A percentile compares a stretch with the other conserved stretches of the same genome.
Conservation (phyloP, 2,888 invertebrate species). For the Xestia c-nigrum region DNA sequence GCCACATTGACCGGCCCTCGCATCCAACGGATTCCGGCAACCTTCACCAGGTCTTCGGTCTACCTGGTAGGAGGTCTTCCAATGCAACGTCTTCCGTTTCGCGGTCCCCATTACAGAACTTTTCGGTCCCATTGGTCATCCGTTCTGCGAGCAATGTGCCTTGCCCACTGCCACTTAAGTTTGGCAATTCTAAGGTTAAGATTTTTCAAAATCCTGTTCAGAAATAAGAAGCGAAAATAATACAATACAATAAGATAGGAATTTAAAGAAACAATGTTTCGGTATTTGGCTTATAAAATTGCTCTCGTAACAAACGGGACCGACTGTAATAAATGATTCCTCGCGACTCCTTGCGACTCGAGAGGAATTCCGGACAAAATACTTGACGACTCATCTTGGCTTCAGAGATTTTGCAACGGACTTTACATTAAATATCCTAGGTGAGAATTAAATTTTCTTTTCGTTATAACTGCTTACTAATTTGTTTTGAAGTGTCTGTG, state of each 20-base stretch:
- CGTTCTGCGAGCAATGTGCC: too few relatives aligned
- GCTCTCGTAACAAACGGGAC: constrained; percentile 31
- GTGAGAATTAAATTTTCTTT: constrained; percentile 7
- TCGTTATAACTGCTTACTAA: not conserved
- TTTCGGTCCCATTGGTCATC: too few relatives aligned
- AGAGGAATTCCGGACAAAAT: constrained; percentile 47
- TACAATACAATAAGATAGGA: constrained; percentile 32
- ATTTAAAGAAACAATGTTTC: constrained; percentile 32
- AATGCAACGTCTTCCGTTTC: too few relatives aligned
- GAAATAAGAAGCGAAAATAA: constrained; percentile 10
- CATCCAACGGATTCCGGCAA: too few relatives aligned
- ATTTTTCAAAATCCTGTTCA: not conserved
- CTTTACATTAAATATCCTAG: constrained; percentile 9
- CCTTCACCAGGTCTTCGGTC: too few relatives aligned
- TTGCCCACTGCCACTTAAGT: too few relatives aligned
- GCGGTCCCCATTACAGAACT: too few relatives aligned
- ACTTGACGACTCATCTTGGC: constrained; percentile 35
- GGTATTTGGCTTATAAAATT: constrained; percentile 46
- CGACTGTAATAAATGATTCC: constrained; percentile 39
- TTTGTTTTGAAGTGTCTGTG: not conserved
- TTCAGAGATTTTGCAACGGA: constrained; percentile 26
- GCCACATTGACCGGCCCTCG: too few relatives aligned
- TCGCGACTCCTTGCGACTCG: constrained; percentile 7
- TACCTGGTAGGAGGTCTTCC: too few relatives aligned
- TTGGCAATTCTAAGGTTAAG: too few relatives aligned